phyloP scores from a whole-genome alignment of 1,140 invertebrate genomes.

The Penaeus vannamei region DNA sequence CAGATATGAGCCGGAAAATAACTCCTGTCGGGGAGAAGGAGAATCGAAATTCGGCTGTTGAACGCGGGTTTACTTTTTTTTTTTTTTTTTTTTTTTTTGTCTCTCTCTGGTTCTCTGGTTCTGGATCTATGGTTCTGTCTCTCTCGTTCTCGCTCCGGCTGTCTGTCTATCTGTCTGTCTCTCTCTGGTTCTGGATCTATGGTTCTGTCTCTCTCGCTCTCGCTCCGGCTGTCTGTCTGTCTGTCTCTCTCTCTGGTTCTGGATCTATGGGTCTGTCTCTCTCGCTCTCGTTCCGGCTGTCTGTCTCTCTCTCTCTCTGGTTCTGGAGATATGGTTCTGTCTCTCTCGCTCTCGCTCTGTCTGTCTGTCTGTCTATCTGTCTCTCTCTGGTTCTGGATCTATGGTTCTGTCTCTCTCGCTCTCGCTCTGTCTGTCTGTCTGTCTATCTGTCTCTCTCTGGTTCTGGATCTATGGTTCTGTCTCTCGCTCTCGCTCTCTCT shows the following conservation, averaged over 20 bases:
- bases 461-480: background rate
- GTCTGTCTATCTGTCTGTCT: background rate
- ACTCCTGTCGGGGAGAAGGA: too few relatives aligned
- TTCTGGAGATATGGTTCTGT: background rate
- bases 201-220: background rate
- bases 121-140: background rate
- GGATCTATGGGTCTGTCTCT: background rate
- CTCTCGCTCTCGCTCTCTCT: constrained; percentile 11
- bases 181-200: background rate
- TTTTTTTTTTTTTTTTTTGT: background rate
- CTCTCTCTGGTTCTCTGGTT: background rate
- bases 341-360: constrained; percentile 25
- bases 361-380: constrained; percentile 13
- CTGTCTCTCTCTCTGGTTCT: background rate
- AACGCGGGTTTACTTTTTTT: background rate
- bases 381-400: too few relatives aligned
- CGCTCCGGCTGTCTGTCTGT: background rate
- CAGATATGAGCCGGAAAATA: too few relatives aligned
- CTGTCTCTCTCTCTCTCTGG: background rate
- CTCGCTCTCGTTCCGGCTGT: background rate
- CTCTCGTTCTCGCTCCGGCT: background rate
- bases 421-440: constrained; percentile 42
- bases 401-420: background rate
- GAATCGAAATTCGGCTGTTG: too few relatives aligned
- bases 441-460: constrained; percentile 18